Conservation (phyloP, 1,140 invertebrate species). For the Hyles euphorbiae region DNA sequence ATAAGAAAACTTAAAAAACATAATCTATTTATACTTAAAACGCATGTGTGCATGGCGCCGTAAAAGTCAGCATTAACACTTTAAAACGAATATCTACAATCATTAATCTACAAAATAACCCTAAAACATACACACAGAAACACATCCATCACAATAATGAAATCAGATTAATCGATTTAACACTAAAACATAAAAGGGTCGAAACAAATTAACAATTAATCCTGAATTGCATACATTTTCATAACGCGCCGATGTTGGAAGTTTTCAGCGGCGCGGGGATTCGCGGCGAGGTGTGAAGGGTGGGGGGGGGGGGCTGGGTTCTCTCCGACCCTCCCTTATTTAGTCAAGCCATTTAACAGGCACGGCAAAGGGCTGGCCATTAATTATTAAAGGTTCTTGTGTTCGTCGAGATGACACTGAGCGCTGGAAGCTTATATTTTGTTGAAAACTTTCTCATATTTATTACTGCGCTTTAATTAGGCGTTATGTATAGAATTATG, state of each 20-base stretch:
- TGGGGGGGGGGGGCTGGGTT: constrained; percentile 20
- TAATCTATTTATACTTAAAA: too few relatives aligned
- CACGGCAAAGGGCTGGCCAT: constrained; percentile 62
- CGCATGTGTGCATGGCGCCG: too few relatives aligned
- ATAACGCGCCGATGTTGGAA: constrained; percentile 22
- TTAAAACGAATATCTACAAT: too few relatives aligned
- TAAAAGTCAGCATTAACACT: too few relatives aligned
- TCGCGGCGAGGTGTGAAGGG: constrained; percentile 20
- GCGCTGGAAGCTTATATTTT: constrained; percentile 45
- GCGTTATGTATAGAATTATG: too few relatives aligned
- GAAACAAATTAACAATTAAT: constrained; percentile 2
- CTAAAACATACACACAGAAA: not conserved
- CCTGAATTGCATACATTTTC: too few relatives aligned
- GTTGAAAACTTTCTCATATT: too few relatives aligned
- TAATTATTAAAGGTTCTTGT: constrained; percentile 58
- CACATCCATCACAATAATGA: constrained; percentile 3
- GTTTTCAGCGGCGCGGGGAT: constrained; percentile 38
- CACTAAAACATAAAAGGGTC: not conserved
- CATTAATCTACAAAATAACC: too few relatives aligned
- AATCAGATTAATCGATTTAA: not conserved
- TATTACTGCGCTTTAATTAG: too few relatives aligned
- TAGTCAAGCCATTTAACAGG: constrained; percentile 65
- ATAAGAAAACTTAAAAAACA: too few relatives aligned
- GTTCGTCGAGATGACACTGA: constrained; percentile 55
- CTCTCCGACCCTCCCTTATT: constrained; percentile 51